phyloP scores from a whole-genome alignment of 2,113 vertebrate genomes.

The pig (Sus scrofa) region T2T-Sscrofa CM000817.6:171827001-171827500 shows the following conservation, averaged over 20 bases:
- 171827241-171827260: conserved; percentile 74
- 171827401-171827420: background rate
- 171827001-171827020: background rate
- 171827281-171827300: conserved; percentile 99
- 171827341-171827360: conserved; percentile 98
- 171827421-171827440: conserved; percentile 85
- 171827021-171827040: background rate
- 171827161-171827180: background rate
- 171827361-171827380: conserved; percentile 59
- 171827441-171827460: conserved; percentile 98
- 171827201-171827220: background rate
- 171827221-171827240: conserved; percentile 47
- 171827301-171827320: conserved; percentile 98
- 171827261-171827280: conserved; percentile 85
- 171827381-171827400: background rate
- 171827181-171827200: background rate
- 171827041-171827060: background rate
- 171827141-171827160: background rate
- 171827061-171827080: conserved; percentile 1
- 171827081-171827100: background rate
- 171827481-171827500: conserved; percentile 96
- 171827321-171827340: conserved; percentile 99
- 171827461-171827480: conserved; percentile 97
- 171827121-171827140: background rate
- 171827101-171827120: background rate